Evolutionary conservation across 92 coral and sea anemone genomes (phyloP), one percentile per base, ranked within the genome.

Genomic region (Umimayanthus kanabou): DNA sequence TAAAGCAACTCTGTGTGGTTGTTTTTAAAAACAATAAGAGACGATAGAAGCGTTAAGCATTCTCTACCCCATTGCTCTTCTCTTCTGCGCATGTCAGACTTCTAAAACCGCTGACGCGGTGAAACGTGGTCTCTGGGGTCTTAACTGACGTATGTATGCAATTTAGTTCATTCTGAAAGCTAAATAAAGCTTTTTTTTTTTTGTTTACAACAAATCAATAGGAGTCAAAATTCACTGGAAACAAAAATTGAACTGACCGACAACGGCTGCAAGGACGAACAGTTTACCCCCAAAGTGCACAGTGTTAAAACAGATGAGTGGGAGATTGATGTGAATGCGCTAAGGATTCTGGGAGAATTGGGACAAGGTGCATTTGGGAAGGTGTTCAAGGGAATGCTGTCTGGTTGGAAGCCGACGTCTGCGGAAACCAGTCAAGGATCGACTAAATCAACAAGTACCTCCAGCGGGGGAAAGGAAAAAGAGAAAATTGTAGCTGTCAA

Each of bases 341-440:
- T 83, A 2, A 83, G 78, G 78, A 83, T 83, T 70, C 43, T 83
- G 87, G 88, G 85, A 55, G 90, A 88, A 64, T 69, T 88, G 33
- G 90, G 90, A 55, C 87, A 81, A 0, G 90, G 90, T 69, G 90
- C 90, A 6, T 88, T 88, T 58, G 90, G 90, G 15, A 88, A 88
- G 64, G 90, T 88, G 47, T 88, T 53, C 55, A 88, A 81, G 61
- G 90, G 90, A n/a, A 88, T 82, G n/a, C 15, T 88, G 82, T 83
- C 87, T 0, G 87, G 77, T 5, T 83, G 47, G 67, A 55, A 83
- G 45, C 25, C 69, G 69, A 61, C n/a, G n/a, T 61, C 69, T 1
- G 69, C 7, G 39, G 67, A 66, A 26, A 80, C 71, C 1, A 83
- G 87, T 18, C 78, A 83, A 14, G 78, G 65, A 45, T 83, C 66